These are phyloP conservation scores for Buathra laborator DNA, from an alignment of 2,888 invertebrate species.

Conservation along the genomic window DNA sequence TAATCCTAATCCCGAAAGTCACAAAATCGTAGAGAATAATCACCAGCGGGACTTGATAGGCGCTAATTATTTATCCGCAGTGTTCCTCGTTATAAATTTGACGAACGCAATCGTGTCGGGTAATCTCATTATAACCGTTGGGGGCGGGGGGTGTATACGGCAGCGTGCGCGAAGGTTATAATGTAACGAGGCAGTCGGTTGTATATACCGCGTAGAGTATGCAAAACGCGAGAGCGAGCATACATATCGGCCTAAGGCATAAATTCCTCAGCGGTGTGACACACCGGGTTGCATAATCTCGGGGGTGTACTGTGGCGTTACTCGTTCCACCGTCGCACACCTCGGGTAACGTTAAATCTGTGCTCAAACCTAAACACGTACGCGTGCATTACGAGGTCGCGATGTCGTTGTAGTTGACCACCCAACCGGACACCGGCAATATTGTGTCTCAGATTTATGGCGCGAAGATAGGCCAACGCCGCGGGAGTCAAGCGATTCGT, in stretches of 20 bases:
- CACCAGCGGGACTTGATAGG: conserved; percentile 1
- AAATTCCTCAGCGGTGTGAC: conserved; percentile 83
- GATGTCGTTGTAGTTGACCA: conserved; percentile 10
- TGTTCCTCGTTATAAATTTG: conserved; percentile 34
- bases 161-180: conserved; percentile 21
- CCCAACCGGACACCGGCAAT: conserved; percentile 51
- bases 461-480: conserved; percentile 66
- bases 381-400: conserved; percentile 48
- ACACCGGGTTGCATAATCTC: conserved; percentile 82
- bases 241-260: conserved; percentile 84
- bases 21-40: conserved; percentile 11
- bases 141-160: background rate
- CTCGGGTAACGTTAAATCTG: conserved; percentile 48
- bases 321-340: conserved; percentile 73
- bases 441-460: conserved; percentile 72
- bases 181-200: conserved; percentile 9
- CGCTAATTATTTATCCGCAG: conserved; percentile 45
- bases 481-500: conserved; percentile 64
- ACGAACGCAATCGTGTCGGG: conserved; percentile 34
- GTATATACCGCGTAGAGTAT: conserved; percentile 54
- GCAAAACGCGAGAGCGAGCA: conserved; percentile 62
- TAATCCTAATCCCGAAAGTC: background rate
- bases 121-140: conserved; percentile 38
- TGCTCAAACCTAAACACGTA: conserved; percentile 36
- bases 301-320: conserved; percentile 76